phyloP scores from a whole-genome alignment of 2,797 vertebrate genomes.

The Phaenicophaeus curvirostris region DNA sequence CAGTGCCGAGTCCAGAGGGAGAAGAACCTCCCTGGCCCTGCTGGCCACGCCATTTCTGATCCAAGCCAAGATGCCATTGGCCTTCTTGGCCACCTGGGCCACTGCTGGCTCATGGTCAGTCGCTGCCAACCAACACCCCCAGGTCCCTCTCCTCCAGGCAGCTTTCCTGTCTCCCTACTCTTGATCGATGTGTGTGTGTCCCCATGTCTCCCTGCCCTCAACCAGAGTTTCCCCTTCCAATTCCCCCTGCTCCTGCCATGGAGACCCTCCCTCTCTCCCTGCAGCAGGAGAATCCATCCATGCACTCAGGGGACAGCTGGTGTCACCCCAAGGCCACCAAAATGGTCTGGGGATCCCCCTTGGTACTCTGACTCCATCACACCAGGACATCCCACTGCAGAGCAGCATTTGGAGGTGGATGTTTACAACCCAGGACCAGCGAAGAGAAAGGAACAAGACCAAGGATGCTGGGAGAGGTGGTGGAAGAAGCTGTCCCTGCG shows the following conservation, averaged over 20 bases:
- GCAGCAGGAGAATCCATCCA: not conserved
- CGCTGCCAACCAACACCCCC: too few species aligned
- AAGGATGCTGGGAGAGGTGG: not conserved
- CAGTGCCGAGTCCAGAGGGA: too few species aligned
- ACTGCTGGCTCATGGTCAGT: too few species aligned
- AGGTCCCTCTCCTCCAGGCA: not conserved
- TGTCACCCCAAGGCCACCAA: not conserved
- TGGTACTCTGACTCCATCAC: not conserved
- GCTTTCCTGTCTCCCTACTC: too few species aligned
- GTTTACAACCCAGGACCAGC: fast-evolving
- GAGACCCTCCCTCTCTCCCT: too few species aligned
- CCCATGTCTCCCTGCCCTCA: not conserved
- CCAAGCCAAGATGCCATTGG: too few species aligned
- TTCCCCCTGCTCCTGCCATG: too few species aligned
- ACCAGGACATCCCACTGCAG: not conserved
- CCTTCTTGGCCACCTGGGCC: too few species aligned
- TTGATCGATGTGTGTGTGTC: not conserved
- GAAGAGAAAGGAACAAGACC: not conserved
- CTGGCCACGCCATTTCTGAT: too few species aligned
- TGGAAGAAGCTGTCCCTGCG: not conserved
- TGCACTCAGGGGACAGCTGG: not conserved
- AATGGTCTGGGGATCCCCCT: fast-evolving
- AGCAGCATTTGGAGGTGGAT: not conserved
- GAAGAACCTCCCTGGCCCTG: too few species aligned
- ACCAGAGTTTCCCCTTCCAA: not conserved